Conservation (phyloP, 2,888 invertebrate genomes). For the Drosophila anomelani region DNA sequence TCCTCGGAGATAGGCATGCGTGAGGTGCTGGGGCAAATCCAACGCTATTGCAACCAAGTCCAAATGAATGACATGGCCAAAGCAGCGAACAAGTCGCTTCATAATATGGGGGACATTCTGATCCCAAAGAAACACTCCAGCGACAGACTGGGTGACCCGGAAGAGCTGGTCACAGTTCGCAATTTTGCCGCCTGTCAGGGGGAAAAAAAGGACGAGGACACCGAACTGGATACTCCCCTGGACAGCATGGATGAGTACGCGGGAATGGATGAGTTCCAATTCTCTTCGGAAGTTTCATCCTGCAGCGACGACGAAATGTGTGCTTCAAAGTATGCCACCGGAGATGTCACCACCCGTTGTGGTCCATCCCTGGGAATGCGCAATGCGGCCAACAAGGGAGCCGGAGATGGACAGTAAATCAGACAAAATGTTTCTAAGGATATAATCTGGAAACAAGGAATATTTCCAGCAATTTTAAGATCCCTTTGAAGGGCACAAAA, state of each 20-base stretch:
- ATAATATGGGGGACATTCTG: conserved; percentile 27
- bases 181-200: neutral
- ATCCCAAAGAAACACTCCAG: conserved; percentile 10
- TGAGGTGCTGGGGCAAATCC: conserved; percentile 78
- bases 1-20: conserved; percentile 77
- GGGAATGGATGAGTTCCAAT: conserved; percentile 66
- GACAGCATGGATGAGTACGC: conserved; percentile 71
- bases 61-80: conserved; percentile 57
- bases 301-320: conserved; percentile 62
- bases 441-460: neutral
- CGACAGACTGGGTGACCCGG: neutral
- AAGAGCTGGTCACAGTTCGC: neutral
- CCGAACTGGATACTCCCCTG: conserved; percentile 37
- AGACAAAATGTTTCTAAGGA: neutral
- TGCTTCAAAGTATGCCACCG: conserved; percentile 36
- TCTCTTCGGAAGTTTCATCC: conserved; percentile 74
- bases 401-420: conserved; percentile 65
- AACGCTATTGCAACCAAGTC: conserved; percentile 74
- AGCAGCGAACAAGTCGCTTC: conserved; percentile 12
- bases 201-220: conserved; percentile 11
- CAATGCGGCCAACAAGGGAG: conserved; percentile 51
- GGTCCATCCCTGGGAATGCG: conserved; percentile 19
- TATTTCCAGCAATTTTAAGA: conserved; percentile 19
- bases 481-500: conserved; percentile 53
- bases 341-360: conserved; percentile 54